Percentiles rank a stretch among this genome's conserved stretches.
These are phyloP conservation scores for Rhinoraja longicauda DNA, from an alignment of 2,797 vertebrate genomes.

Conservation along the genomic window DNA sequence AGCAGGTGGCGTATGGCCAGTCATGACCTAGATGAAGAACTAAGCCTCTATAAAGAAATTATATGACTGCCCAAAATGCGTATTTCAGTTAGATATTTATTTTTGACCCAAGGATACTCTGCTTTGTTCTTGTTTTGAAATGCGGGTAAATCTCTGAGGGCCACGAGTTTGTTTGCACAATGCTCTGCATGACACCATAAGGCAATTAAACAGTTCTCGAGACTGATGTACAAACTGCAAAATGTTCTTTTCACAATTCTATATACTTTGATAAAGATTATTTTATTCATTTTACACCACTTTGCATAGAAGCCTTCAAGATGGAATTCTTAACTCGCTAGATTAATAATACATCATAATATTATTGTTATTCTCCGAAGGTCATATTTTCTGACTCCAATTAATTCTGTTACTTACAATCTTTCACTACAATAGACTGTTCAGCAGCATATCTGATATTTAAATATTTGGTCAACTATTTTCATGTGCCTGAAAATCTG, in stretches of 20 bases:
- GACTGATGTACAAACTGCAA: not conserved
- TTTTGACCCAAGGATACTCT: not conserved
- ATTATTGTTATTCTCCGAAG: not conserved
- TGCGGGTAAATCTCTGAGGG: not conserved
- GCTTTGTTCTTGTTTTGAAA: not conserved
- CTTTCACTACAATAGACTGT: not conserved
- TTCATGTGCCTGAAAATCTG: not conserved
- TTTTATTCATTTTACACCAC: not conserved
- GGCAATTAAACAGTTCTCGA: not conserved
- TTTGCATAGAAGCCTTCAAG: not conserved
- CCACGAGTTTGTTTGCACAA: not conserved
- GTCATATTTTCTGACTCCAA: not conserved
- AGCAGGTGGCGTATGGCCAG: not conserved
- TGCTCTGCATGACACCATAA: not conserved
- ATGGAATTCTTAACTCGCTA: not conserved
- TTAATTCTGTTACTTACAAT: not conserved
- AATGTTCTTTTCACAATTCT: not conserved
- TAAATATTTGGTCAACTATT: not conserved
- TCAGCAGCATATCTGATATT: not conserved
- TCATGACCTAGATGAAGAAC: not conserved
- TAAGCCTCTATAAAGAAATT: not conserved
- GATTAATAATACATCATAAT: not conserved
- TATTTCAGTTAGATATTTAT: not conserved
- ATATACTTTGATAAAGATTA: not conserved
- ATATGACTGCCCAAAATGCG: not conserved